A percentile compares a stretch with the other conserved stretches of the same genome.
Conservation (phyloP, 1,140 invertebrate genomes). For the Anoplolepis gracilipes region DNA sequence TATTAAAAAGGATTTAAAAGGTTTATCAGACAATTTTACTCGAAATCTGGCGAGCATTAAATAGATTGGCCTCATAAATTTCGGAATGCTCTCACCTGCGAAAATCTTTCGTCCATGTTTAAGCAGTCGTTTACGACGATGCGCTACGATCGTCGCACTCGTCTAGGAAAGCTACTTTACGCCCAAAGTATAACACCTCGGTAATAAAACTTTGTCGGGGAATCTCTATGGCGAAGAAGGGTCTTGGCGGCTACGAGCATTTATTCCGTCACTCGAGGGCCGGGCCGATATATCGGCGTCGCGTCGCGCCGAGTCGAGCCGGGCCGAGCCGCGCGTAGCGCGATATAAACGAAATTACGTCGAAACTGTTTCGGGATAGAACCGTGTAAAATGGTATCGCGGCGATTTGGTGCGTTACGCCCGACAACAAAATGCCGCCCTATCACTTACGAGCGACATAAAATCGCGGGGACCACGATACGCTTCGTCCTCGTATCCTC, state of each 20-base stretch:
- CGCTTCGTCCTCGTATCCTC: not conserved
- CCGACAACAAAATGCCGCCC: conserved; percentile 27
- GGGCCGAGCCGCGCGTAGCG: no score
- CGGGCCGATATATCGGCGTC: conserved; percentile 36
- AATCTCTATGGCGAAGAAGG: conserved; percentile 40
- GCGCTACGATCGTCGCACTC: conserved; percentile 24
- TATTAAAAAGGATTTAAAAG: not conserved
- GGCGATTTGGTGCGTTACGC: conserved; percentile 37
- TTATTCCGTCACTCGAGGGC: conserved; percentile 46
- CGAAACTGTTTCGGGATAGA: conserved; percentile 49
- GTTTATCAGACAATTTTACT: not conserved
- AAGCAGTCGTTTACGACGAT: conserved; percentile 58
- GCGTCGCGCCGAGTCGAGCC: no score
- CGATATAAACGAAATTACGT: conserved; percentile 60
- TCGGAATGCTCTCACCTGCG: conserved; percentile 8
- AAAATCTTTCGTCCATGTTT: conserved; percentile 52
- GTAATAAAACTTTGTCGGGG: conserved; percentile 61
- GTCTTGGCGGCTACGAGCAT: conserved; percentile 35
- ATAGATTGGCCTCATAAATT: not conserved
- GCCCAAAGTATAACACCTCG: conserved; percentile 45
- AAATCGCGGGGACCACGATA: conserved; percentile 33
- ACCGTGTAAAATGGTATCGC: conserved; percentile 41
- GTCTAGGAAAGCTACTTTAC: conserved; percentile 62
- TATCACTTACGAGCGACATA: conserved; percentile 1
- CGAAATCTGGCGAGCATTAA: not conserved